These are phyloP conservation scores for Coleophora flavipennella DNA, from an alignment of 2,888 invertebrate species.

Conservation along the genomic window DNA sequence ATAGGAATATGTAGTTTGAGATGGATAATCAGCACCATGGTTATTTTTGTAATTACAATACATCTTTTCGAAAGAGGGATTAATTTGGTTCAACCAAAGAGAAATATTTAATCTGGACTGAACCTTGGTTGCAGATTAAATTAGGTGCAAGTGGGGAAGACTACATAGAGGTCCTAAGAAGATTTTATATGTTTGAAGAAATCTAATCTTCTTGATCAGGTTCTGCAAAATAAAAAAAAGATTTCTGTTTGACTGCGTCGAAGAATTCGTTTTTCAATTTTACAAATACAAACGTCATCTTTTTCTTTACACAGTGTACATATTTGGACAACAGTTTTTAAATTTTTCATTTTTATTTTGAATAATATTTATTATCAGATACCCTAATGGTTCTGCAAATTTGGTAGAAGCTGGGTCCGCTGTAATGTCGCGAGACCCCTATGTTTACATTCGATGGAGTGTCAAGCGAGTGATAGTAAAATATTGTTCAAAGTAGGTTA, in stretches of 20 bases:
- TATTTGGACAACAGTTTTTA: slow-evolving; percentile 37
- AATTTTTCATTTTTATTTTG: slow-evolving; percentile 34
- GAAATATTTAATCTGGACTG: no score
- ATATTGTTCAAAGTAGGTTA: slow-evolving; percentile 57
- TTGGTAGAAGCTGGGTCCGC: slow-evolving; percentile 22
- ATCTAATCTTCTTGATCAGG: no score
- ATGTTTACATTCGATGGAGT: slow-evolving; percentile 49
- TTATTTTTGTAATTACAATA: no score
- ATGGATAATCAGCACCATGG: no score
- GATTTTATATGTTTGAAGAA: no score
- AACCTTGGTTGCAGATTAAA: no score
- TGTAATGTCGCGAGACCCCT: slow-evolving; percentile 39
- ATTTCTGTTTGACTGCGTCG: slow-evolving; percentile 1
- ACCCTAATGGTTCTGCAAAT: slow-evolving; percentile 29
- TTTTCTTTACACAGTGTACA: slow-evolving; percentile 30
- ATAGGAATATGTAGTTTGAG: no score
- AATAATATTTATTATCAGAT: slow-evolving; percentile 17
- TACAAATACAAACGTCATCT: slow-evolving; percentile 31
- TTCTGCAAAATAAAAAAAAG: no score
- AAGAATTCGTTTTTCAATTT: slow-evolving; percentile 47
- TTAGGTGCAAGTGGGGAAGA: no score
- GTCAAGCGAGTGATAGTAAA: slow-evolving; percentile 56
- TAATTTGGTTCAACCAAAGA: no score
- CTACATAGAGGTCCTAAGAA: no score
- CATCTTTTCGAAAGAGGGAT: no score